A percentile compares a stretch with the other conserved stretches of the same genome.
Evolutionary conservation across 2,888 invertebrate species (phyloP).

Genomic region (Trichogramma evanescens): DNA sequence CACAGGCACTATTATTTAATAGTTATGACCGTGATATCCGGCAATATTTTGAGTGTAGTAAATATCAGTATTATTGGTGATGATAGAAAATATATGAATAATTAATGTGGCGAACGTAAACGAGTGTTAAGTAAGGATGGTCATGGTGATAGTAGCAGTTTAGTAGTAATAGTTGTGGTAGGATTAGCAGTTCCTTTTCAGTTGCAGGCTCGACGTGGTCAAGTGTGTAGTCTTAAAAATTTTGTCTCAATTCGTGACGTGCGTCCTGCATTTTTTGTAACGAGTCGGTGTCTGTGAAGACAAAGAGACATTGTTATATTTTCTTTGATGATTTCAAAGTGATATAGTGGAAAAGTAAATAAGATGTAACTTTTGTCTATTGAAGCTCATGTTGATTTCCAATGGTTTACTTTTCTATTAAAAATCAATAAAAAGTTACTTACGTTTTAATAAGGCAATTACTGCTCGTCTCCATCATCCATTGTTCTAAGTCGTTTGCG

Average conservation of each 20-base stretch:
- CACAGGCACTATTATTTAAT: constrained; percentile 19
- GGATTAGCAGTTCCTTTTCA: constrained; percentile 37
- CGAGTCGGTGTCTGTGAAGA: constrained; percentile 48
- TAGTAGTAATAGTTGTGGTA: no score
- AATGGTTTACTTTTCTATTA: no score
- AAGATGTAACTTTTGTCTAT: no score
- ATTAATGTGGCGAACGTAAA: constrained; percentile 42
- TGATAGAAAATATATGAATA: constrained; percentile 10
- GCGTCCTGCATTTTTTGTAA: constrained; percentile 47
- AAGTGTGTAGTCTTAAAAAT: constrained; percentile 45
- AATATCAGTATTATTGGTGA: constrained; percentile 23
- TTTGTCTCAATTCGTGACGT: constrained; percentile 48
- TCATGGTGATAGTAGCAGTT: constrained; percentile 26
- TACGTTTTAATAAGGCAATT: constrained; percentile 24
- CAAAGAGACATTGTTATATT: constrained; percentile 33
- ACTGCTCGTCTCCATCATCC: constrained; percentile 42
- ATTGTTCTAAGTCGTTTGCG: constrained; percentile 41
- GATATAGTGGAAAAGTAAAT: neutral
- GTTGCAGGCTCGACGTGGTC: constrained; percentile 48
- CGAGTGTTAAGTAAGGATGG: constrained; percentile 44
- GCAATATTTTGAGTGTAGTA: constrained; percentile 31
- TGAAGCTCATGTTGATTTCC: no score
- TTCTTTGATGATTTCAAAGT: constrained; percentile 1
- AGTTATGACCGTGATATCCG: constrained; percentile 24
- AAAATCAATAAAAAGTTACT: constrained; percentile 3